phyloP scores from a whole-genome alignment of 2,797 vertebrate genomes.

The Pelobates cultripes region DNA sequence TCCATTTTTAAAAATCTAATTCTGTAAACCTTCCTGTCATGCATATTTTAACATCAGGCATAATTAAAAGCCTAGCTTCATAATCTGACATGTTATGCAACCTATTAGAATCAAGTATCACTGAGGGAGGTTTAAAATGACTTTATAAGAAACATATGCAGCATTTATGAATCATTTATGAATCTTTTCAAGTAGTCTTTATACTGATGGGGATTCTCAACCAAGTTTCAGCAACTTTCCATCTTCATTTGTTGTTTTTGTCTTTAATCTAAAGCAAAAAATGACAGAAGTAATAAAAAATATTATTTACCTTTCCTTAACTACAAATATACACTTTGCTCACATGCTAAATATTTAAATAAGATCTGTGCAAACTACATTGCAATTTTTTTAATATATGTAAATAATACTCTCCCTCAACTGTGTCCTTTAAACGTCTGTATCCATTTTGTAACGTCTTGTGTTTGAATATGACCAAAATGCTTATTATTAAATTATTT shows the following conservation, averaged over 20 bases:
- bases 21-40: constrained; percentile 20
- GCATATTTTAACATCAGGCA: constrained; percentile 44
- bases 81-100: constrained; percentile 37
- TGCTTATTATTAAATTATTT: too few species aligned
- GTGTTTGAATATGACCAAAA: too few species aligned
- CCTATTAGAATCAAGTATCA: constrained; percentile 51
- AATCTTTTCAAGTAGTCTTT: constrained; percentile 28
- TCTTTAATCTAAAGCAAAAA: not conserved
- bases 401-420: too few species aligned
- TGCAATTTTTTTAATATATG: too few species aligned
- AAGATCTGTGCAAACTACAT: too few species aligned
- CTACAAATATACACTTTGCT: not conserved
- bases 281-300: not conserved
- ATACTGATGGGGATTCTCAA: constrained; percentile 15
- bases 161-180: constrained; percentile 34
- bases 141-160: constrained; percentile 47
- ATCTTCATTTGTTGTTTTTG: not conserved
- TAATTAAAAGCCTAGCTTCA: constrained; percentile 41
- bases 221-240: not conserved
- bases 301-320: not conserved
- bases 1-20: constrained; percentile 36
- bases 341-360: too few species aligned
- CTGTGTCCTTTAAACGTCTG: too few species aligned
- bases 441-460: too few species aligned
- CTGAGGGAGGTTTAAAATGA: not conserved